These are phyloP conservation scores for Enteromius thamalakanensis DNA, from an alignment of 2,797 vertebrate genomes.

Conservation along the genomic window DNA sequence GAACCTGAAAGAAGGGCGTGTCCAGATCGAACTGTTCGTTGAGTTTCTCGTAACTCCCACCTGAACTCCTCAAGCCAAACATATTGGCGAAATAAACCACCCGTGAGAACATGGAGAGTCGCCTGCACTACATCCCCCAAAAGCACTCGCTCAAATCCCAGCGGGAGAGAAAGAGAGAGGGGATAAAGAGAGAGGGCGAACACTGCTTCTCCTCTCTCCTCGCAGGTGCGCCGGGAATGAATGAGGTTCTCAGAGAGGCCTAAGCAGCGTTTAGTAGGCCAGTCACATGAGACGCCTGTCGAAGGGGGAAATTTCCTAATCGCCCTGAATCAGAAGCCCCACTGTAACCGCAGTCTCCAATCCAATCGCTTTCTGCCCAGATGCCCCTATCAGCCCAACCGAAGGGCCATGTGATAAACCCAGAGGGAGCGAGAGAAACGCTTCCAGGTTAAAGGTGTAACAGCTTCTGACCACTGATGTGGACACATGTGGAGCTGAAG, in stretches of 20 bases:
- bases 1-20: conserved; percentile 79
- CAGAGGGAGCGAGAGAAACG: conserved; percentile 1
- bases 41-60: conserved; percentile 81
- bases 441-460: conserved; percentile 43
- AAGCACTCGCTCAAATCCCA: conserved; percentile 31
- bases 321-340: conserved; percentile 77
- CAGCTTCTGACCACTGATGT: background rate
- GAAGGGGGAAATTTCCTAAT: conserved; percentile 71
- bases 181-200: conserved; percentile 30
- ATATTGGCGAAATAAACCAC: conserved; percentile 80
- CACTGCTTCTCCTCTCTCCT: conserved; percentile 49
- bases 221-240: conserved; percentile 60
- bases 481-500: background rate
- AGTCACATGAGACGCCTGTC: conserved; percentile 82
- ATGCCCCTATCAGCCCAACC: conserved; percentile 37
- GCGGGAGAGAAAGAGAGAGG: conserved; percentile 48
- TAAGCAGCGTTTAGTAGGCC: conserved; percentile 80
- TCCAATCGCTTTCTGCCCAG: conserved; percentile 69
- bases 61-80: conserved; percentile 81
- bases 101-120: conserved; percentile 74
- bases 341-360: conserved; percentile 73
- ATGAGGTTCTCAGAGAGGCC: conserved; percentile 58
- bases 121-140: conserved; percentile 72
- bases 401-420: conserved; percentile 37
- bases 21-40: conserved; percentile 74